These are phyloP conservation scores for Melanocharis versteri DNA, from an alignment of 2,113 vertebrate species.

Conservation along the genomic window DNA sequence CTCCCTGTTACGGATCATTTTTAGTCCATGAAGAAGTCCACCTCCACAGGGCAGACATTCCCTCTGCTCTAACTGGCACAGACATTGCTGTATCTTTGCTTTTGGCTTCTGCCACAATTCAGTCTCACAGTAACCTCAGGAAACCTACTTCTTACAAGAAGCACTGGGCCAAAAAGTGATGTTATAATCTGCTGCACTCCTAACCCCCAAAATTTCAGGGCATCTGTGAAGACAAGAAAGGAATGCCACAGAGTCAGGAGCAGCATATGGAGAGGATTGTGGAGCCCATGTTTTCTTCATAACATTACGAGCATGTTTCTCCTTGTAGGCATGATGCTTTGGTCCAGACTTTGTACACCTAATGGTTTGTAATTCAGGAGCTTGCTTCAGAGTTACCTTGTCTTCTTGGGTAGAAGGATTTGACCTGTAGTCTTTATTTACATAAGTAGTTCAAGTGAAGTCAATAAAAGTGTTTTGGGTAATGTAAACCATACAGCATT, in stretches of 20 bases:
- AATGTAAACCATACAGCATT: not conserved
- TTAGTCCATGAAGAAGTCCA: not conserved
- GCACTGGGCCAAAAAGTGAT: not conserved
- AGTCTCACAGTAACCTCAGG: not conserved
- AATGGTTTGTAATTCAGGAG: not conserved
- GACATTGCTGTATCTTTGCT: not conserved
- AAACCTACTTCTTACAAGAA: not conserved
- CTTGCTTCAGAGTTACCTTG: not conserved
- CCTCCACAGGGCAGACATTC: not conserved
- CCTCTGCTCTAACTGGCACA: not conserved
- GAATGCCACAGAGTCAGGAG: not conserved
- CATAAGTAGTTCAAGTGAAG: not conserved
- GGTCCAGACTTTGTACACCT: not conserved
- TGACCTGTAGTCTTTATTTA: not conserved
- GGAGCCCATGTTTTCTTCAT: not conserved
- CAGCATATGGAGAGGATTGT: not conserved
- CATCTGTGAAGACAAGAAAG: not conserved
- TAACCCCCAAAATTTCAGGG: not conserved
- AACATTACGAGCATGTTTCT: not conserved
- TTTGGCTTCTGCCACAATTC: not conserved
- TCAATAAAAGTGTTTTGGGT: not conserved
- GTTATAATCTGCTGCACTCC: not conserved
- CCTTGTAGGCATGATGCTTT: not conserved
- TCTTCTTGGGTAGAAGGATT: not conserved
- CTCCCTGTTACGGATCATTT: accelerated